Percentiles rank a stretch among this genome's conserved stretches.
These are phyloP conservation scores for Tachyglossus aculeatus DNA, from an alignment of 2,797 vertebrate species.

Conservation along the genomic window DNA sequence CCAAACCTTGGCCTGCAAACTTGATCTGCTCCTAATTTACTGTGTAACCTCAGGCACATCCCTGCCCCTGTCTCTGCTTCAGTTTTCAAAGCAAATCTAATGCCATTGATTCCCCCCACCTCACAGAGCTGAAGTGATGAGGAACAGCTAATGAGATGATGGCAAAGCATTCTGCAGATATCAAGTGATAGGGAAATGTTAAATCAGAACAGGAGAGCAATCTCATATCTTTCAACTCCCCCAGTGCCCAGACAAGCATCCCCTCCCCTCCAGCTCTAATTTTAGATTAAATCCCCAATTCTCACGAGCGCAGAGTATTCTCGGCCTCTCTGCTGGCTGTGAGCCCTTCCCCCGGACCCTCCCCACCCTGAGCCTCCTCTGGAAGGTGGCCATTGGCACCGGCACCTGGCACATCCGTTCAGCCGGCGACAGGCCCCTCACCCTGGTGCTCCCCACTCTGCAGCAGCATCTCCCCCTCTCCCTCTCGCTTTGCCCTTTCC, in stretches of 20 bases:
- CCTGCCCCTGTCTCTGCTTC: not conserved
- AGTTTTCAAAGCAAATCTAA: not conserved
- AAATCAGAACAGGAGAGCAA: not conserved
- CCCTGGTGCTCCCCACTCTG: not conserved
- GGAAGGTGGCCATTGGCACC: not conserved
- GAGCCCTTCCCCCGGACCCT: no score
- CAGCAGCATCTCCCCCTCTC: not conserved
- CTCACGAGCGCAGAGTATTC: not conserved
- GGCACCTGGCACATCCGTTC: not conserved
- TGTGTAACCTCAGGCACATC: not conserved
- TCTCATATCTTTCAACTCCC: not conserved
- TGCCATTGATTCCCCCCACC: no score
- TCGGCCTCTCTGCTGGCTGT: not conserved
- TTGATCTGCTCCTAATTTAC: not conserved
- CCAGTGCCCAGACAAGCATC: not conserved
- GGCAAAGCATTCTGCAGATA: not conserved
- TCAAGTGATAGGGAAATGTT: no score
- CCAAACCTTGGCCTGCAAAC: not conserved
- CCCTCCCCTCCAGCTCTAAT: not conserved
- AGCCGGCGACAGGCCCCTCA: not conserved
- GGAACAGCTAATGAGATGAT: not conserved
- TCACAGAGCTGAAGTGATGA: not conserved
- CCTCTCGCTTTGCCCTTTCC: not conserved
- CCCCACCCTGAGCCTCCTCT: accelerated
- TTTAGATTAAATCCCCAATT: not conserved